Evolutionary conservation across 2,888 invertebrate species (phyloP).

Genomic region (Brenthis hecate): DNA sequence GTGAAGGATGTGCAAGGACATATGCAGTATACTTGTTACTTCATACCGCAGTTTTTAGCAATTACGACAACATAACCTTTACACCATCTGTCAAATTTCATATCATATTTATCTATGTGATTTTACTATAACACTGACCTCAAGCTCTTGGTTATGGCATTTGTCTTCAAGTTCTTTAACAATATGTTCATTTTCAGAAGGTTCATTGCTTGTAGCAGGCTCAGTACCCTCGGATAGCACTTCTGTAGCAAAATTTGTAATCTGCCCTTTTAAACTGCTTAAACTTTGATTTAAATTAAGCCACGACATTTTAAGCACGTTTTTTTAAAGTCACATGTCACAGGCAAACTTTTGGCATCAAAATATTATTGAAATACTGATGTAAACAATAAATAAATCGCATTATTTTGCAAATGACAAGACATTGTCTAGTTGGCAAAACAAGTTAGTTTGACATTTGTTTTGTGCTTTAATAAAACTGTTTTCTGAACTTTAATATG

Average conservation of each 20-base stretch:
- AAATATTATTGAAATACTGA: constrained; percentile 51
- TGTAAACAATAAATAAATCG: constrained; percentile 74
- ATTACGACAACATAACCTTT: constrained; percentile 75
- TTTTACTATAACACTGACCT: constrained; percentile 66
- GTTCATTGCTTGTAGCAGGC: constrained; percentile 63
- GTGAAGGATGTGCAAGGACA: constrained; percentile 16
- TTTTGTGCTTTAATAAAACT: constrained; percentile 10
- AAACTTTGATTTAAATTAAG: constrained; percentile 85
- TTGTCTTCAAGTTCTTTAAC: constrained; percentile 80
- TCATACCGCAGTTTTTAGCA: constrained; percentile 36
- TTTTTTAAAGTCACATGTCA: constrained; percentile 60
- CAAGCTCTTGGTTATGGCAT: constrained; percentile 82
- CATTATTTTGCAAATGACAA: constrained; percentile 77
- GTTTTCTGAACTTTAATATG: neutral
- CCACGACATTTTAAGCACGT: constrained; percentile 84
- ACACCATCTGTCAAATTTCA: constrained; percentile 58
- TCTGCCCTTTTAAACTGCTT: constrained; percentile 91
- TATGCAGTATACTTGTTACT: constrained; percentile 3
- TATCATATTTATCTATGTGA: constrained; percentile 26
- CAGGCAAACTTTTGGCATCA: constrained; percentile 46
- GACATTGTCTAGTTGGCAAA: constrained; percentile 80
- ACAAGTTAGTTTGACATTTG: constrained; percentile 54
- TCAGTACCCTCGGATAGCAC: constrained; percentile 89
- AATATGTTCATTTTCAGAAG: constrained; percentile 49
- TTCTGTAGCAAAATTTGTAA: constrained; percentile 93